Evolutionary conservation across 2,888 invertebrate species (phyloP).

Genomic region (Heliothis peltigera): DNA sequence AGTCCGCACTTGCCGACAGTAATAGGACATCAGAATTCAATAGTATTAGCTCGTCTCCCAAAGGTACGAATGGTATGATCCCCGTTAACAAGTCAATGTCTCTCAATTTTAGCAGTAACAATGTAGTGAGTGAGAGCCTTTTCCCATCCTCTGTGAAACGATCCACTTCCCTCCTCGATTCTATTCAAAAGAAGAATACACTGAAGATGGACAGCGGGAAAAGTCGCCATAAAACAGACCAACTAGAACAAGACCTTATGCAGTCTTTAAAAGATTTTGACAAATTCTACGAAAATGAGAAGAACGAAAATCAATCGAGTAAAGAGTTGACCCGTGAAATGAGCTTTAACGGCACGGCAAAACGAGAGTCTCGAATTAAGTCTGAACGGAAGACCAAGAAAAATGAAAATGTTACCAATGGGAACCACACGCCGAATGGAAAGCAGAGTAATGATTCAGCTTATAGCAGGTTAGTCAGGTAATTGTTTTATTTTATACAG

Average conservation of each 20-base stretch:
- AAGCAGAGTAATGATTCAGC: slow-evolving; percentile 92
- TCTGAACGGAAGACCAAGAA: slow-evolving; percentile 80
- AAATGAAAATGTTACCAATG: slow-evolving; percentile 75
- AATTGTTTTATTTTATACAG: slow-evolving; percentile 62
- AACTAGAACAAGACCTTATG: slow-evolving; percentile 87
- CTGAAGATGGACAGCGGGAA: slow-evolving; percentile 78
- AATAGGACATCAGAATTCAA: slow-evolving; percentile 77
- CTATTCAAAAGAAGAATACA: slow-evolving; percentile 83
- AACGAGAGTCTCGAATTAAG: slow-evolving; percentile 75
- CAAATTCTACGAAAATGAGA: slow-evolving; percentile 85
- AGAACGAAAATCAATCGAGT: slow-evolving; percentile 72
- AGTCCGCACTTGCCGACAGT: slow-evolving; percentile 77
- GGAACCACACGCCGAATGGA: slow-evolving; percentile 81
- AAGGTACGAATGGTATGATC: slow-evolving; percentile 78
- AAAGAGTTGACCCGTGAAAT: slow-evolving; percentile 67
- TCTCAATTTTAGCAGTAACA: slow-evolving; percentile 90
- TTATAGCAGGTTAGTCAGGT: slow-evolving; percentile 94
- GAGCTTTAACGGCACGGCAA: slow-evolving; percentile 74
- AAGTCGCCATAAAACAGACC: slow-evolving; percentile 84
- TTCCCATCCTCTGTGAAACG: slow-evolving; percentile 89
- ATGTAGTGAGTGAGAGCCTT: slow-evolving; percentile 83
- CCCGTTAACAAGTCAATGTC: slow-evolving; percentile 89
- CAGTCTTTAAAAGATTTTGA: slow-evolving; percentile 88
- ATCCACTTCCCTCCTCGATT: slow-evolving; percentile 89
- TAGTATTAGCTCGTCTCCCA: slow-evolving; percentile 80